phyloP scores from a whole-genome alignment of 1,140 invertebrate genomes.

The Epicauta chinensis region DNA sequence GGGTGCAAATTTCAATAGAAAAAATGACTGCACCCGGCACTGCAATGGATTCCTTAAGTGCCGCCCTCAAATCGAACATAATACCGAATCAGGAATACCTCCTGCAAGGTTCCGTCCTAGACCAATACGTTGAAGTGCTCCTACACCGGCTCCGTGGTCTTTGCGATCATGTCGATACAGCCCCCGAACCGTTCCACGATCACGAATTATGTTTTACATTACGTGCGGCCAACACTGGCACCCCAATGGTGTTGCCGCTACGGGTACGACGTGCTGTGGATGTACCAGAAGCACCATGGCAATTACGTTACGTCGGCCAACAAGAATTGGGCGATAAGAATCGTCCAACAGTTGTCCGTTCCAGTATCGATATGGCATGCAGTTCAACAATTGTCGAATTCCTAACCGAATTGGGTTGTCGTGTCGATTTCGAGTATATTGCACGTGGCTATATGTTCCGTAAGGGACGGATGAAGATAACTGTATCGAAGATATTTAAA shows the following conservation, averaged over 20 bases:
- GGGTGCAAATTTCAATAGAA: neutral
- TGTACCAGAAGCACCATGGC: constrained; percentile 73
- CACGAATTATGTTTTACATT: constrained; percentile 81
- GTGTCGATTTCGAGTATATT: constrained; percentile 90
- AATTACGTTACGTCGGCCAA: constrained; percentile 84
- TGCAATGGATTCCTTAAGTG: constrained; percentile 68
- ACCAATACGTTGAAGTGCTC: constrained; percentile 87
- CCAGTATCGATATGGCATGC: constrained; percentile 86
- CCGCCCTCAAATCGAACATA: constrained; percentile 74
- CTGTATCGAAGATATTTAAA: constrained; percentile 92
- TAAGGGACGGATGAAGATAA: constrained; percentile 95
- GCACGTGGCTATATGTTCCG: constrained; percentile 92
- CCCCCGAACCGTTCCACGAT: constrained; percentile 86
- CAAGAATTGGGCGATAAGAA: constrained; percentile 85
- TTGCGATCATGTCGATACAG: constrained; percentile 89
- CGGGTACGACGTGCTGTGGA: constrained; percentile 73
- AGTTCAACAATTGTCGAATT: constrained; percentile 87
- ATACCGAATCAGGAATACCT: constrained; percentile 87
- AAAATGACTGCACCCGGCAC: constrained; percentile 49
- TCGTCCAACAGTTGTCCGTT: constrained; percentile 81
- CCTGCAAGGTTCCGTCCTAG: constrained; percentile 85
- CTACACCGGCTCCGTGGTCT: constrained; percentile 84
- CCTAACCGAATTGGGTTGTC: constrained; percentile 83
- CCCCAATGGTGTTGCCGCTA: constrained; percentile 45
- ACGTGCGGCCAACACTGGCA: constrained; percentile 52